Conservation (phyloP, 2,113 vertebrate species). For the Anolis carolinensis region DNA sequence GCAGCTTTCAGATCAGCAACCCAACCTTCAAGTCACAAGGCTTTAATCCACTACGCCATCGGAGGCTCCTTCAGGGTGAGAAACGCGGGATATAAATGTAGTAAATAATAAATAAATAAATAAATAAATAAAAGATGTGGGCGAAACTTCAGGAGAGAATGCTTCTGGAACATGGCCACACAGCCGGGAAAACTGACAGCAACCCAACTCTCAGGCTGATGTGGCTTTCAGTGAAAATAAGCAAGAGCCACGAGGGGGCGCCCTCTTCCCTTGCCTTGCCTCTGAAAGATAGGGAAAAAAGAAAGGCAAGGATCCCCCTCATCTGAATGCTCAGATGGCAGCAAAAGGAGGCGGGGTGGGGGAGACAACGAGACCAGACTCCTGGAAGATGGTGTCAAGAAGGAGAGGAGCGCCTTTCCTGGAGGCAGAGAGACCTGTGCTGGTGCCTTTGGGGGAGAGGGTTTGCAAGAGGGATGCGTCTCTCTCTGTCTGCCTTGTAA, state of each 20-base stretch:
- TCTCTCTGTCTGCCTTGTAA: neutral
- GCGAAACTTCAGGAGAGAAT: too few species aligned
- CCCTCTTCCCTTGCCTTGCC: neutral
- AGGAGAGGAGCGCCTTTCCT: neutral
- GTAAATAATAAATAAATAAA: too few species aligned
- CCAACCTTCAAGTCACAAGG: too few species aligned
- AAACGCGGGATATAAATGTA: too few species aligned
- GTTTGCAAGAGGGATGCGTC: neutral
- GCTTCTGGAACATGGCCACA: too few species aligned
- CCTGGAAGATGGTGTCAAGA: constrained; percentile 16
- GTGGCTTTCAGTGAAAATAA: too few species aligned
- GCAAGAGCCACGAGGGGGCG: constrained; percentile 16
- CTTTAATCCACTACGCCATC: too few species aligned
- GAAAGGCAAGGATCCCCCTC: neutral
- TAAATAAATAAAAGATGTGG: too few species aligned
- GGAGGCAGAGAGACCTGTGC: neutral
- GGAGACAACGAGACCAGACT: fast-evolving
- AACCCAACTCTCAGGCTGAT: too few species aligned
- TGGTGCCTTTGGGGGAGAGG: neutral
- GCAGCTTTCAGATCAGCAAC: too few species aligned
- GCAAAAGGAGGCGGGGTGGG: neutral
- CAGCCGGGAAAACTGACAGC: too few species aligned
- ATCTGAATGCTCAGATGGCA: constrained; percentile 31
- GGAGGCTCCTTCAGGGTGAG: too few species aligned
- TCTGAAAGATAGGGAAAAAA: neutral